phyloP scores from a whole-genome alignment of 2,113 vertebrate species.

The Hyperopisus bebe region DNA sequence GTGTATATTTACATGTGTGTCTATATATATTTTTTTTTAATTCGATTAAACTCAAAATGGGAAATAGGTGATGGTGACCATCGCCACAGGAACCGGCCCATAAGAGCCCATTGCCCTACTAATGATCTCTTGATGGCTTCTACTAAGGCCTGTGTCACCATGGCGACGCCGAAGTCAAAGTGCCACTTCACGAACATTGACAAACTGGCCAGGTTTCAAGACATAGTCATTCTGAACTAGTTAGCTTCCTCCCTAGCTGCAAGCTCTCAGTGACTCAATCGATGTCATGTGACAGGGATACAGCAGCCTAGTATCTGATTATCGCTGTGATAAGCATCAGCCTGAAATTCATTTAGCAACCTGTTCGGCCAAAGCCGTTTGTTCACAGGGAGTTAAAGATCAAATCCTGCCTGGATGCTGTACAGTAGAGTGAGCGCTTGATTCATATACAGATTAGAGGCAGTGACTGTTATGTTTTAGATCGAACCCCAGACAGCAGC shows the following conservation, averaged over 20 bases:
- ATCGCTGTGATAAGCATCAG: not conserved
- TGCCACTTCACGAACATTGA: not conserved
- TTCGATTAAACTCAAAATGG: not conserved
- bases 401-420: not conserved
- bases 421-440: not conserved
- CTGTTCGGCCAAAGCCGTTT: not conserved
- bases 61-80: not conserved
- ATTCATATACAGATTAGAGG: not conserved
- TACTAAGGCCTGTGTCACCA: not conserved
- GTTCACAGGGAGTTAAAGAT: not conserved
- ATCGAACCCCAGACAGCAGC: not conserved
- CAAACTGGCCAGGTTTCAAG: not conserved
- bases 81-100: not conserved
- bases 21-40: no score
- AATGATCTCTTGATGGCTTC: not conserved
- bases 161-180: not conserved
- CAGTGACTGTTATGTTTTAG: not conserved
- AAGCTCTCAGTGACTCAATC: not conserved
- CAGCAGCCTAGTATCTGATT: not conserved
- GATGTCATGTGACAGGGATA: not conserved
- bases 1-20: no score
- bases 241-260: not conserved
- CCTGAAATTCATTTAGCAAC: not conserved
- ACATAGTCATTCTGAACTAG: not conserved
- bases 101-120: not conserved